Conservation (phyloP, 2,888 invertebrate species). For the Apoderus coryli region DNA sequence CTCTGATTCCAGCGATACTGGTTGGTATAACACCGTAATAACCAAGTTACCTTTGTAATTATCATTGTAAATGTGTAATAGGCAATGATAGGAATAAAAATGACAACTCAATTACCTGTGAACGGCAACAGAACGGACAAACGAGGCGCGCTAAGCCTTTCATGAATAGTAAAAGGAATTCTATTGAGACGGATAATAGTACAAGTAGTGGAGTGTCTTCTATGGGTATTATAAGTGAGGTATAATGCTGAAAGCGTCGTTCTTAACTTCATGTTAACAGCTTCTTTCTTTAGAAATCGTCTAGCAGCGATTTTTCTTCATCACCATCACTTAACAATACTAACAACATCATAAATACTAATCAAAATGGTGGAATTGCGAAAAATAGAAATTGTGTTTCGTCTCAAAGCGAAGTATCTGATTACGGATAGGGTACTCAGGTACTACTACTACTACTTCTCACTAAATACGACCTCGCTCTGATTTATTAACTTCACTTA, state of each 20-base stretch:
- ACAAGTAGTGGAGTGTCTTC: conserved; percentile 24
- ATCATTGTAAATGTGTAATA: no score
- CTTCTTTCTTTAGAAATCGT: not conserved
- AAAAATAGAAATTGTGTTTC: conserved; percentile 19
- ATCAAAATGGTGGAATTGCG: not conserved
- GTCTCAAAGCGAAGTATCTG: conserved; percentile 40
- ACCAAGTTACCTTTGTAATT: no score
- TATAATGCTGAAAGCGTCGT: not conserved
- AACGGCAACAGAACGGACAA: no score
- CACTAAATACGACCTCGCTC: not conserved
- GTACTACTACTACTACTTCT: not conserved
- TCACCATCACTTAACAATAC: not conserved
- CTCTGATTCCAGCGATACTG: conserved; percentile 58
- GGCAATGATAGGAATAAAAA: no score
- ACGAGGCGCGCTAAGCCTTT: no score
- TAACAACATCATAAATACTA: conserved; percentile 1
- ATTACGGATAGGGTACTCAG: conserved; percentile 54
- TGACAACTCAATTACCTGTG: no score
- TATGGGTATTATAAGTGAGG: conserved; percentile 16
- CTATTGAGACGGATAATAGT: conserved; percentile 27
- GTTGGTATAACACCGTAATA: no score
- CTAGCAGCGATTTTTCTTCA: not conserved
- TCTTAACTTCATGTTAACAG: not conserved
- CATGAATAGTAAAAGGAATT: conserved; percentile 24
- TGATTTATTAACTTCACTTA: not conserved